Percentiles rank a stretch among this genome's conserved stretches.
These are phyloP conservation scores for Hemibagrus guttatus DNA, from an alignment of 2,797 vertebrate species.

Conservation along the genomic window DNA sequence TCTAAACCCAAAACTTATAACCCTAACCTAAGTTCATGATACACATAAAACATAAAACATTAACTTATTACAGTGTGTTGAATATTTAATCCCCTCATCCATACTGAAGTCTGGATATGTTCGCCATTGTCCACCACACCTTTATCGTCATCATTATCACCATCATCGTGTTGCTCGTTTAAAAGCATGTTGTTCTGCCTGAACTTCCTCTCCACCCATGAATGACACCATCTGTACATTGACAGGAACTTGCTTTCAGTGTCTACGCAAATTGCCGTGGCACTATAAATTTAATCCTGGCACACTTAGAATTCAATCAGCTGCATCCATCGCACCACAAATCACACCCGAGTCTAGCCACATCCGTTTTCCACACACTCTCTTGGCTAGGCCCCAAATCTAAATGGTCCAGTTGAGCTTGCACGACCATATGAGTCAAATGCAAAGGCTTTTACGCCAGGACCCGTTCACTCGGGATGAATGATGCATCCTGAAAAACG, in stretches of 20 bases:
- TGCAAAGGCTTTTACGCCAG: slow-evolving; percentile 24
- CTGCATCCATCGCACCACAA: slow-evolving; percentile 46
- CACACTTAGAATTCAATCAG: slow-evolving; percentile 47
- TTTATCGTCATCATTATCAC: no score
- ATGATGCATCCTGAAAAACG: slow-evolving; percentile 13
- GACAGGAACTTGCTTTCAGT: slow-evolving; percentile 34
- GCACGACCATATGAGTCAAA: slow-evolving; percentile 35
- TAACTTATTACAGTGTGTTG: neutral
- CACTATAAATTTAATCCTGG: slow-evolving; percentile 50
- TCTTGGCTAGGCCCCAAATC: slow-evolving; percentile 54
- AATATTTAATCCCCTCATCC: neutral
- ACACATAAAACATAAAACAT: no score
- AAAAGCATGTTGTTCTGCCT: neutral
- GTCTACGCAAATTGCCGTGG: slow-evolving; percentile 40
- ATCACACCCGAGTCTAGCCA: slow-evolving; percentile 43
- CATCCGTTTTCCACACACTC: slow-evolving; percentile 42
- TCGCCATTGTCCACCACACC: neutral
- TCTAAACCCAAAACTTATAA: no score
- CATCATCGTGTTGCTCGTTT: no score
- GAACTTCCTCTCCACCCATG: slow-evolving; percentile 5
- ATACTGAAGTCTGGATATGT: neutral
- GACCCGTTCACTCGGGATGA: slow-evolving; percentile 2
- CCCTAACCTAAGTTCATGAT: neutral
- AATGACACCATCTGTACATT: slow-evolving; percentile 40
- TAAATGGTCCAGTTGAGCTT: slow-evolving; percentile 52